Evolutionary conservation across 2,113 vertebrate genomes (phyloP).

Genomic region (Haplotaxodon microlepis): DNA sequence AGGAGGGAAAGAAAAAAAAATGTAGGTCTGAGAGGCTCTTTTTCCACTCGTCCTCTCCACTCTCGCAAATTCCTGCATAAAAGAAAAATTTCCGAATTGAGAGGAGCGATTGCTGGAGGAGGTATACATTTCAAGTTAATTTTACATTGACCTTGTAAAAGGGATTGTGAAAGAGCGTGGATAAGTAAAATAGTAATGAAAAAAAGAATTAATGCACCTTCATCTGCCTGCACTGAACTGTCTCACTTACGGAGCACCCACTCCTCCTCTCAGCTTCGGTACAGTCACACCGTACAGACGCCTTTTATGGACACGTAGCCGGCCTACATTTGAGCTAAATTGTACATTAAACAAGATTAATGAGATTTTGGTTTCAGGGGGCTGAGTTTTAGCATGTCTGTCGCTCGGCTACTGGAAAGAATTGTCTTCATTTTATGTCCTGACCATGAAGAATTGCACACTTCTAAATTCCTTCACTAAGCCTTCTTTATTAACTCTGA

Average conservation of each 20-base stretch:
- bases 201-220: conserved; percentile 44
- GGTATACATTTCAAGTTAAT: conserved; percentile 60
- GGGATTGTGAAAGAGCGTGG: conserved; percentile 41
- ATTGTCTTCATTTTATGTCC: conserved; percentile 3
- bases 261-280: conserved; percentile 13
- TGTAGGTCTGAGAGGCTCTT: conserved; percentile 19
- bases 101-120: conserved; percentile 59
- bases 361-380: conserved; percentile 40
- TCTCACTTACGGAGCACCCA: neutral
- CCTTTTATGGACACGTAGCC: neutral
- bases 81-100: conserved; percentile 38
- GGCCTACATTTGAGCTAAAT: conserved; percentile 36
- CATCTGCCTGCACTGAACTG: conserved; percentile 14
- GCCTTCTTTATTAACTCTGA: neutral
- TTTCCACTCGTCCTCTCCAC: conserved; percentile 6
- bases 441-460: neutral
- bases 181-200: conserved; percentile 48
- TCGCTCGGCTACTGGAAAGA: neutral
- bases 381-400: neutral
- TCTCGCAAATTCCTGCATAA: conserved; percentile 42
- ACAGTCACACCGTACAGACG: neutral
- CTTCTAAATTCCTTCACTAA: neutral
- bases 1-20: neutral
- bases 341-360: conserved; percentile 51
- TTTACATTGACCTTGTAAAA: conserved; percentile 57